Percentiles rank a stretch among this genome's conserved stretches.
Conservation (phyloP, 2,113 vertebrate genomes). For the Cettia cetti region DNA sequence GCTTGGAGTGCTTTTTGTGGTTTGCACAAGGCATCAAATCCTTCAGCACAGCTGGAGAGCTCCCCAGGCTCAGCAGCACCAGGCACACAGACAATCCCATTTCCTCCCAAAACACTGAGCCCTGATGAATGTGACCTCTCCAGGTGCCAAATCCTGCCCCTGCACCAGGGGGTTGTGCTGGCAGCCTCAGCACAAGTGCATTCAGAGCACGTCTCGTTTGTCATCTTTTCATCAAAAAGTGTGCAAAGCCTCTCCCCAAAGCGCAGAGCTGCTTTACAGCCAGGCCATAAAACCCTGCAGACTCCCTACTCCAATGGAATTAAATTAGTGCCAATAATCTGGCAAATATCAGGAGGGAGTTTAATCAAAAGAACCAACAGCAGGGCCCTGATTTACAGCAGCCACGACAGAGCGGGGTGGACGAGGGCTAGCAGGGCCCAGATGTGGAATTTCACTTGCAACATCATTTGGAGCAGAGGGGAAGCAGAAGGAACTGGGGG, state of each 20-base stretch:
- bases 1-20: neutral
- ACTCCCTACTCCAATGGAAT: conserved; percentile 66
- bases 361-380: conserved; percentile 68
- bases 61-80: neutral
- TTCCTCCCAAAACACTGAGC: neutral
- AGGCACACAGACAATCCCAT: neutral
- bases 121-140: neutral
- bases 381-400: conserved; percentile 27
- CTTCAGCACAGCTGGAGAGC: neutral
- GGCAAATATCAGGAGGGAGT: conserved; percentile 74
- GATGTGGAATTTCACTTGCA: conserved; percentile 40
- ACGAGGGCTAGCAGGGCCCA: conserved; percentile 54
- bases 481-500: neutral
- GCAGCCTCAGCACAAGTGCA: conserved; percentile 22
- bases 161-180: neutral
- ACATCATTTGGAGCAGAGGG: conserved; percentile 7
- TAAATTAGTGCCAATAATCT: conserved; percentile 66
- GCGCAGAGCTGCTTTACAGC: conserved; percentile 50
- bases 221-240: conserved; percentile 67
- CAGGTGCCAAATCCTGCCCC: conserved; percentile 2
- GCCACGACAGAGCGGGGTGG: neutral
- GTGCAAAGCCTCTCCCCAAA: conserved; percentile 47
- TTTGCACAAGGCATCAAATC: neutral
- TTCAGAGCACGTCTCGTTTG: conserved; percentile 61
- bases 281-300: conserved; percentile 26